Evolutionary conservation across 2,888 invertebrate species (phyloP), one percentile per base, ranked within the genome.

Genomic region (Glyphotaelius pellucidus): DNA sequence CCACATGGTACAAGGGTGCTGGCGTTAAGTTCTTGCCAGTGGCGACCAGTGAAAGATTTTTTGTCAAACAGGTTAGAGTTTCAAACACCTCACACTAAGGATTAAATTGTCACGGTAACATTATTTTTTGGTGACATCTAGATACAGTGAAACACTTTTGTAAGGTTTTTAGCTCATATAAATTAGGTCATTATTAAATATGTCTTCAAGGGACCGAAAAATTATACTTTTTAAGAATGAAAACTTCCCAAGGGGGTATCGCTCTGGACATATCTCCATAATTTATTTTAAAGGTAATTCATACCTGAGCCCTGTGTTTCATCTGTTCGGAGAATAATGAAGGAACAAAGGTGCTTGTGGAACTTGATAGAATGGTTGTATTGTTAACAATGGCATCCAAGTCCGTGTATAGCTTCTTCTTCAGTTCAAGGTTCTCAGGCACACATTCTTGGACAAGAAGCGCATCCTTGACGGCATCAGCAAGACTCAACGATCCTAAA

Each of bases 381-480:
- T 97, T 95, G n/a, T 97, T 97, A 0, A 98, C 97, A 2, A 98
- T 95, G 91, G 96, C 96, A 94, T 99, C 99, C 85, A 99, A 95
- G 92, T 98, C 96, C 91, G 96, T 95, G 95, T 98, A 99, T 12
- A 99, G 97, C 94, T 97, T 97, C 93, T 97, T 96, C 95, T 99
- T 99, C 94, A 99, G 95, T 0, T 98, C 98, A 42, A 99, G 95
- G 93, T 97, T 97, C 95, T 99, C 99, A 2, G 99, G 99, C 1
- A 99, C 98, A 95, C 99, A 99, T 96, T 99, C 99, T 95, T 99
- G 98, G 79, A 99, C 97, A 93, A 98, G 97, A 90, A 98, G 96
- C 0, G 99, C 98, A 92, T 96, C 97, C 94, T 97, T 97, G 0
- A 98, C 97, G 52, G 98, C 97, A 32, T 97, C 97, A 80, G 96